Evolutionary conservation across 2,797 vertebrate species (phyloP).

Genomic region (Rhinophrynus dorsalis): DNA sequence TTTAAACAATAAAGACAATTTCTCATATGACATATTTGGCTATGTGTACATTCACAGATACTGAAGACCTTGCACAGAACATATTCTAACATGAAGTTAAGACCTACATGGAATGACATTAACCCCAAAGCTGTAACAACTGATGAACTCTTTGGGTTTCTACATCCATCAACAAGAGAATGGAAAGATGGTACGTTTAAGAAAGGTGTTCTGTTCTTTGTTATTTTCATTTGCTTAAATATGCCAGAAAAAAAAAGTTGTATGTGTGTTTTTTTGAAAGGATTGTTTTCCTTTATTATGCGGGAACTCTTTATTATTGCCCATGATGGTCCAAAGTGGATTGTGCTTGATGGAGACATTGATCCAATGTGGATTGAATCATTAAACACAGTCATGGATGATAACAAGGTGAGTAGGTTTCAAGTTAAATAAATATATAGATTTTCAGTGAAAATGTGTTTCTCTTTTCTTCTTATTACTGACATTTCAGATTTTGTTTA

Average conservation of each 20-base stretch:
- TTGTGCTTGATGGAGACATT: conserved; percentile 75
- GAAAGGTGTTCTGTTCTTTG: not conserved
- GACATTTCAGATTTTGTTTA: too few relatives aligned
- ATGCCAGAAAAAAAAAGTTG: too few relatives aligned
- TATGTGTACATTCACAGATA: conserved; percentile 57
- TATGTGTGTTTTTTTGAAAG: conserved; percentile 39
- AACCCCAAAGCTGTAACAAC: conserved; percentile 79
- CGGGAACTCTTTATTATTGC: conserved; percentile 68
- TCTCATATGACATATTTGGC: too few relatives aligned
- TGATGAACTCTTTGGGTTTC: conserved; percentile 73
- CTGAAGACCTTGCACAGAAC: conserved; percentile 72
- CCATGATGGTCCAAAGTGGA: conserved; percentile 74
- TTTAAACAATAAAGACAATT: too few relatives aligned
- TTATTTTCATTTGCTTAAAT: too few relatives aligned
- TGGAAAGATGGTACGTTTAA: conserved; percentile 73
- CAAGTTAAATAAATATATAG: too few relatives aligned
- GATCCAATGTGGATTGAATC: conserved; percentile 79
- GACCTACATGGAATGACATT: conserved; percentile 69
- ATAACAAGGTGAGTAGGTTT: conserved; percentile 70
- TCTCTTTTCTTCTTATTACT: too few relatives aligned
- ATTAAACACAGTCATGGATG: conserved; percentile 78
- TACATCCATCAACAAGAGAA: conserved; percentile 74
- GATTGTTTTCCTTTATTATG: conserved; percentile 75
- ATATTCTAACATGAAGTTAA: conserved; percentile 72
- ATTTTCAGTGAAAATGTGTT: too few relatives aligned